A percentile compares a stretch with the other conserved stretches of the same genome.
These are phyloP conservation scores for Octonoba sinensis DNA, from an alignment of 2,888 invertebrate genomes.

Conservation along the genomic window DNA sequence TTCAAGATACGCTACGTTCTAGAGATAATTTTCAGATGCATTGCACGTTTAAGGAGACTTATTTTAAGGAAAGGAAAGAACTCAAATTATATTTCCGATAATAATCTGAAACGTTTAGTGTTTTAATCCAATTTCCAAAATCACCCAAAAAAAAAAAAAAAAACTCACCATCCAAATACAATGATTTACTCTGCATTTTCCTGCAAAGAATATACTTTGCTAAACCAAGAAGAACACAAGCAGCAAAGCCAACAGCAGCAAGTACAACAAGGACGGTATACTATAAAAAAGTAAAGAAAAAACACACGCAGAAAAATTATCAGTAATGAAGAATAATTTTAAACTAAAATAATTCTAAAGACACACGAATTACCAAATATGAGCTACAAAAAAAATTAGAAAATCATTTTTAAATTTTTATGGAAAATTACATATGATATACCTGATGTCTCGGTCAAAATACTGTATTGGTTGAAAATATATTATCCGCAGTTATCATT, in stretches of 20 bases:
- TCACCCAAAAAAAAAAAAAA: no score
- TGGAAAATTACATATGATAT: background rate
- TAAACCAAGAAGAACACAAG: constrained; percentile 23
- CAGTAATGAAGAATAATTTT: background rate
- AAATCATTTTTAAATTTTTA: background rate
- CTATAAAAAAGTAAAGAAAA: constrained; percentile 14
- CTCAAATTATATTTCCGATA: no score
- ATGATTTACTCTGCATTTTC: constrained; percentile 38
- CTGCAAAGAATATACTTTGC: constrained; percentile 32
- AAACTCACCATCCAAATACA: constrained; percentile 45
- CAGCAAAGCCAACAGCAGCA: constrained; percentile 19
- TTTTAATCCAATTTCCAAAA: no score
- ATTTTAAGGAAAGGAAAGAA: no score
- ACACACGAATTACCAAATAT: background rate
- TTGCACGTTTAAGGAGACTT: no score
- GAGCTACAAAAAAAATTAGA: no score
- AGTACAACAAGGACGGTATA: constrained; percentile 33
- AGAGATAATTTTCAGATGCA: no score
- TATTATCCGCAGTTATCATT: no score
- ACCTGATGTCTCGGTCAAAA: background rate
- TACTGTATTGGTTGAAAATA: no score
- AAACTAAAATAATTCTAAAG: no score
- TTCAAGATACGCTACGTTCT: no score
- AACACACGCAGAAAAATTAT: background rate
- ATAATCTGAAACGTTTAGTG: no score